A percentile compares a stretch with the other conserved stretches of the same genome.
These are phyloP conservation scores for Dendrolimus punctatus DNA, from an alignment of 1,140 invertebrate genomes.

Conservation along the genomic window DNA sequence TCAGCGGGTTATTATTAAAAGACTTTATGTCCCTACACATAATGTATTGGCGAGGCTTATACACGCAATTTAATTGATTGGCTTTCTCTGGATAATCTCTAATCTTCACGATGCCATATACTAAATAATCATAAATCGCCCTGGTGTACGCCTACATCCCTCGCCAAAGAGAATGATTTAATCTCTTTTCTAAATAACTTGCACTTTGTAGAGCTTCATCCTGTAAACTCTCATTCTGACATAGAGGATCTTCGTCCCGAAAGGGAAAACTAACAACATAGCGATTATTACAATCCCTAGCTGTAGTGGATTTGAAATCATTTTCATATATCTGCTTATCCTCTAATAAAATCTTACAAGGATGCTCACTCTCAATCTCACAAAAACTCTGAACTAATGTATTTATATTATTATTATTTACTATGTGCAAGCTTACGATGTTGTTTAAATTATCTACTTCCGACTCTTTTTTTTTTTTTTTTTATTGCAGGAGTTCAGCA, in stretches of 20 bases:
- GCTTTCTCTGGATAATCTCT: not conserved
- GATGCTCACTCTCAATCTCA: no score
- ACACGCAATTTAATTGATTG: not conserved
- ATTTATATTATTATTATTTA: no score
- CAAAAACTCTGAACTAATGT: no score
- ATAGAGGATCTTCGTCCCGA: no score
- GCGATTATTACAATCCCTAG: not conserved
- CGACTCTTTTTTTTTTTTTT: no score
- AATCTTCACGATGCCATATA: not conserved
- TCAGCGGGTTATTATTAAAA: no score
- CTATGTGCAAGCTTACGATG: not conserved
- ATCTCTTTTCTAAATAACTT: not conserved
- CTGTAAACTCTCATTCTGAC: no score
- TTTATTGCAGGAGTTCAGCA: no score
- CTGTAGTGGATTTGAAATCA: conserved; percentile 1
- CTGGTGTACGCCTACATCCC: not conserved
- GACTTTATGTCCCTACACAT: no score
- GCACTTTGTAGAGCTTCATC: not conserved
- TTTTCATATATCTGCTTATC: not conserved
- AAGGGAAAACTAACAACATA: no score
- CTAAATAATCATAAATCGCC: conserved; percentile 3
- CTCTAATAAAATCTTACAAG: not conserved
- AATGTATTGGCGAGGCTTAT: no score
- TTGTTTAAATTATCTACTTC: no score
- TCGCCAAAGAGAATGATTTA: not conserved